Percentiles rank a stretch among this genome's conserved stretches.
Evolutionary conservation across 2,797 vertebrate species (phyloP).

Genomic region (Dallia pectoralis): DNA sequence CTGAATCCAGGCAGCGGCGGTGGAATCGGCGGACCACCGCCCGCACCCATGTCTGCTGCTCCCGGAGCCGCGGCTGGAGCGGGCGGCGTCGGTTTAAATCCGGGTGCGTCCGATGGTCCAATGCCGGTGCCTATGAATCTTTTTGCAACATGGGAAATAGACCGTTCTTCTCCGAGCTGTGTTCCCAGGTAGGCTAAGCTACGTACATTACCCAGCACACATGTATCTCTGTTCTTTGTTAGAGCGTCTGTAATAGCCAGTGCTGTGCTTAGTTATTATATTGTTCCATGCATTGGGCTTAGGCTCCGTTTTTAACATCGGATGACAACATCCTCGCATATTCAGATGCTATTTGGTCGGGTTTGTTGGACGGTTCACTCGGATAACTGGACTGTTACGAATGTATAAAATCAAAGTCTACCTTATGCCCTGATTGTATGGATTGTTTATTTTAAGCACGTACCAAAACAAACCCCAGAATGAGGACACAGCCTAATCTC

Average conservation of each 20-base stretch:
- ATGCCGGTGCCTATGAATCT: conserved; percentile 80
- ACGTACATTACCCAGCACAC: background rate
- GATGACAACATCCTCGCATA: background rate
- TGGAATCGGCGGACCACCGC: conserved; percentile 53
- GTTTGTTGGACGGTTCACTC: background rate
- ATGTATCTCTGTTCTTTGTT: background rate
- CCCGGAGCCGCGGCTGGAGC: conserved; percentile 61
- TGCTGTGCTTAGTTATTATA: background rate
- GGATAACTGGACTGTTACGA: background rate
- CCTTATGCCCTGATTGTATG: background rate
- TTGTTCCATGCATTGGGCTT: background rate
- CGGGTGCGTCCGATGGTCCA: conserved; percentile 56
- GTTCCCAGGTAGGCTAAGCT: conserved; percentile 70
- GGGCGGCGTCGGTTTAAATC: conserved; percentile 56
- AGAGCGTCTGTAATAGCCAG: conserved; percentile 15
- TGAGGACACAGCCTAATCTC: background rate
- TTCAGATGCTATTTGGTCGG: background rate
- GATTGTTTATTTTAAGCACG: background rate
- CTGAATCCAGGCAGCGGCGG: conserved; percentile 73
- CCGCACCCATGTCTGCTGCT: conserved; percentile 56
- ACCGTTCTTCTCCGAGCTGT: conserved; percentile 79
- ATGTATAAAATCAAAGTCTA: background rate
- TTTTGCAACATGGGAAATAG: conserved; percentile 80
- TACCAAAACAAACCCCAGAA: background rate
- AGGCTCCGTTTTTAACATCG: background rate